Percentiles rank a stretch among this genome's conserved stretches.
Conservation (phyloP, 30 jellyfish, hydroid and myxozoan species). For the Calvadosia cruxmelitensis region DNA sequence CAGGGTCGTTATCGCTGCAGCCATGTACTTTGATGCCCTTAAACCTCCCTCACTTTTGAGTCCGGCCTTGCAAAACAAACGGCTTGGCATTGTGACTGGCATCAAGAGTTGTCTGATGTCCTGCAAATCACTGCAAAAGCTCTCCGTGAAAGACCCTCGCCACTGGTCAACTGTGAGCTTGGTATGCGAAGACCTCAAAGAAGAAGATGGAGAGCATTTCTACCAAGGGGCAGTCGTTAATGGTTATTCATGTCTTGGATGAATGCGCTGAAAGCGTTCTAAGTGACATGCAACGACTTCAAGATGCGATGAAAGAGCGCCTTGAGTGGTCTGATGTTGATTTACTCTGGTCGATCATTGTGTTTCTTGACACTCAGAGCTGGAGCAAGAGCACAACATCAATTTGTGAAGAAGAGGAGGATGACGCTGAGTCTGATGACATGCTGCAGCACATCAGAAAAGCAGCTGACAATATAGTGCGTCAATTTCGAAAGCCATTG, state of each 20-base stretch:
- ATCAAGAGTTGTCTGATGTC: background rate
- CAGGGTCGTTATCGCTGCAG: background rate
- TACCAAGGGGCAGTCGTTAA: background rate
- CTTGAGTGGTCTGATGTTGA: too few relatives aligned
- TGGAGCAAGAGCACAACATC: too few relatives aligned
- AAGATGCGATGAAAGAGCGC: too few relatives aligned
- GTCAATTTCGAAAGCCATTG: background rate
- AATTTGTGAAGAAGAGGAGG: background rate
- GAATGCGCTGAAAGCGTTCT: too few relatives aligned
- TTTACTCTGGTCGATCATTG: too few relatives aligned
- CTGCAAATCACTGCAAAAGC: background rate
- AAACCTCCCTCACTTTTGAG: background rate
- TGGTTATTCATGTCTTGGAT: too few relatives aligned
- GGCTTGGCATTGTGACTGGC: background rate
- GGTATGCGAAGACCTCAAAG: too few relatives aligned
- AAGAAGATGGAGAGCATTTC: background rate
- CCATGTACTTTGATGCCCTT: background rate
- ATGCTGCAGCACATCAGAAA: too few relatives aligned
- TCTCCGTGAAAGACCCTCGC: background rate
- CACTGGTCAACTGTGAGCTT: background rate
- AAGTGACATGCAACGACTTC: too few relatives aligned
- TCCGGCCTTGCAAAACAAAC: background rate
- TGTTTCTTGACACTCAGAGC: too few relatives aligned
- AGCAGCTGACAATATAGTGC: background rate
- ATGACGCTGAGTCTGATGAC: background rate